Base-by-base conservation (phyloP, 1,140 invertebrate genomes). In the Brachionus rubens region DNA sequence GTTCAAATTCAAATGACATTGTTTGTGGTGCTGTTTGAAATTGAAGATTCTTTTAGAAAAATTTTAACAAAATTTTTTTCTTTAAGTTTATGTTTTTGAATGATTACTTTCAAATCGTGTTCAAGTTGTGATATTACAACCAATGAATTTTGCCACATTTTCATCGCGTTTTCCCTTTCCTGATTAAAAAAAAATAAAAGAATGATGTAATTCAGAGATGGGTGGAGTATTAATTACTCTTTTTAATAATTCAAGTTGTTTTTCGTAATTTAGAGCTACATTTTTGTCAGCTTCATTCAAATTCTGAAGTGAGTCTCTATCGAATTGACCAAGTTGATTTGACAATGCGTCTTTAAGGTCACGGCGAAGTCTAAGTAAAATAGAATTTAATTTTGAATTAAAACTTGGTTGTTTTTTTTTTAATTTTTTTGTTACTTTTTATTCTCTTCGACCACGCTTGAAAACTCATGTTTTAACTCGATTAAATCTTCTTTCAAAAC, bases 211-310 rank as follows among this genome's bases (percentile, higher is more conserved):
- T 19, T 70, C 33, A 54, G 24, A 28, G 33, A 28, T 54, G 24
- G 52, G 24, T 24, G 33, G 33, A 54, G 10, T 72, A 50, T 16
- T 50, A 40, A 48, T 41, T 50, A 72, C 68, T 54, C 50, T 72
- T 72, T 72, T 72, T 50, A 72, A 54, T 36, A 72, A 41, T 9
- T 72, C 68, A 26, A 72, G 28, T 54, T 72, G 68, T 72, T 72
- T 48, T 24, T 72, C 68, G n/a, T 50, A 72, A 40, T 72, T 72
- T 33, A 28, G 28, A 9, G 50, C 12, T 0, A 72, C 46, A 48
- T 72, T 48, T 48, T 72, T 54, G 9, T 72, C 68, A 26, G 68
- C 36, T 26, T 72, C 68, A 41, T 50, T 72, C 21, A 50, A 40
- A 7, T 33, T 72, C 33, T 36, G 43, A 9, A 24, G 12, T 16